phyloP scores from a whole-genome alignment of 2,888 invertebrate species.

The Drosophila silvestris region DNA sequence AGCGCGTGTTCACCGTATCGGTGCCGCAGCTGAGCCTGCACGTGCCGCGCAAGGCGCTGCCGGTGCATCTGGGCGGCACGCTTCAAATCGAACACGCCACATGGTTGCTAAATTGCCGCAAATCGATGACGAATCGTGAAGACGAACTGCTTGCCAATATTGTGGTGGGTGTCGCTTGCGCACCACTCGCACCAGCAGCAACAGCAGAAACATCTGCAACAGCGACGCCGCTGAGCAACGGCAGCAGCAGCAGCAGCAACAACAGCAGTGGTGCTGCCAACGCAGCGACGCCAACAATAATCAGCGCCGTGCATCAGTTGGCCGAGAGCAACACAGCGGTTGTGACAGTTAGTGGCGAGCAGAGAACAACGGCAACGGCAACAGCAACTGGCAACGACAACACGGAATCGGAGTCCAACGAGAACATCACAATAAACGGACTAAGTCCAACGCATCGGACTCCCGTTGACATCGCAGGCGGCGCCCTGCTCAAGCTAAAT shows the following conservation, averaged over 20 bases:
- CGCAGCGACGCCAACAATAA: slow-evolving; percentile 79
- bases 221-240: slow-evolving; percentile 36
- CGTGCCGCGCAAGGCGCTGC: slow-evolving; percentile 95
- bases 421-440: slow-evolving; percentile 81
- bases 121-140: slow-evolving; percentile 93
- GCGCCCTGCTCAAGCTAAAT: slow-evolving; percentile 58
- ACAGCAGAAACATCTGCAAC: slow-evolving; percentile 9
- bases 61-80: slow-evolving; percentile 94
- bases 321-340: slow-evolving; percentile 61
- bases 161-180: slow-evolving; percentile 68
- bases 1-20: slow-evolving; percentile 97
- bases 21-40: slow-evolving; percentile 95
- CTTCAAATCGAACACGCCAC: slow-evolving; percentile 94
- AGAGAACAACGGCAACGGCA: slow-evolving; percentile 77
- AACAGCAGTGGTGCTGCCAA: slow-evolving; percentile 50
- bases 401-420: slow-evolving; percentile 73
- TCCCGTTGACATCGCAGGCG: background rate
- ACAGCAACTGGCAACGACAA: slow-evolving; percentile 73
- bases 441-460: slow-evolving; percentile 68
- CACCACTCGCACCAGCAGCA: slow-evolving; percentile 21
- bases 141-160: slow-evolving; percentile 86
- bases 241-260: slow-evolving; percentile 33
- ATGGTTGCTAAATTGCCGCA: slow-evolving; percentile 92
- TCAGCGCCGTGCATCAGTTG: slow-evolving; percentile 71
- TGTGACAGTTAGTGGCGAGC: slow-evolving; percentile 52